These are phyloP conservation scores for Sceloporus undulatus DNA, from an alignment of 2,113 vertebrate species.

Conservation along the genomic window DNA sequence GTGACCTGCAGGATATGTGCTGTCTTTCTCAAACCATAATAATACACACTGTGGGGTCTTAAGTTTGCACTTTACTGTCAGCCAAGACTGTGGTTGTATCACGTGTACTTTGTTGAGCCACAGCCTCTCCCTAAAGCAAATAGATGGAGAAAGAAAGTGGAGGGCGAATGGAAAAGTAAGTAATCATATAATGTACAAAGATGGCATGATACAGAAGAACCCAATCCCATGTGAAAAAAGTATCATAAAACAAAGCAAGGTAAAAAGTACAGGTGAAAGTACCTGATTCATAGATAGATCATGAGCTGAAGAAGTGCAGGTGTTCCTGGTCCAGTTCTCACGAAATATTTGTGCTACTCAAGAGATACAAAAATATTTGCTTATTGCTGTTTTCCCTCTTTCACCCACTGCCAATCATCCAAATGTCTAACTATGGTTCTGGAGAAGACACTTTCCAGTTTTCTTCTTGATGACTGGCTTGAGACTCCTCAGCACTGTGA, in stretches of 20 bases:
- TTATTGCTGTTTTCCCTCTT: background rate
- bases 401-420: conserved; percentile 40
- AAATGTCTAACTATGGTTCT: conserved; percentile 57
- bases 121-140: conserved; percentile 8
- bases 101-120: background rate
- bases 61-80: background rate
- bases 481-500: background rate
- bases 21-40: background rate
- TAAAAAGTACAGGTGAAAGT: conserved; percentile 14
- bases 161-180: conserved; percentile 41
- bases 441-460: conserved; percentile 44
- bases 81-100: background rate
- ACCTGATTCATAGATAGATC: background rate
- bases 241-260: background rate
- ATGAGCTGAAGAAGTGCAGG: background rate
- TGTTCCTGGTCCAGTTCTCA: conserved; percentile 41
- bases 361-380: conserved; percentile 51
- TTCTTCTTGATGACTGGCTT: background rate
- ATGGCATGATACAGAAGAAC: background rate
- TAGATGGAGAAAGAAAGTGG: background rate
- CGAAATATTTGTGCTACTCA: conserved; percentile 15
- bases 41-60: background rate
- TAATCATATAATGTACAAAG: background rate
- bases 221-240: background rate
- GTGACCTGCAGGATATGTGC: background rate